These are phyloP conservation scores for Clamator glandarius DNA, from an alignment of 2,797 vertebrate species.

Conservation along the genomic window DNA sequence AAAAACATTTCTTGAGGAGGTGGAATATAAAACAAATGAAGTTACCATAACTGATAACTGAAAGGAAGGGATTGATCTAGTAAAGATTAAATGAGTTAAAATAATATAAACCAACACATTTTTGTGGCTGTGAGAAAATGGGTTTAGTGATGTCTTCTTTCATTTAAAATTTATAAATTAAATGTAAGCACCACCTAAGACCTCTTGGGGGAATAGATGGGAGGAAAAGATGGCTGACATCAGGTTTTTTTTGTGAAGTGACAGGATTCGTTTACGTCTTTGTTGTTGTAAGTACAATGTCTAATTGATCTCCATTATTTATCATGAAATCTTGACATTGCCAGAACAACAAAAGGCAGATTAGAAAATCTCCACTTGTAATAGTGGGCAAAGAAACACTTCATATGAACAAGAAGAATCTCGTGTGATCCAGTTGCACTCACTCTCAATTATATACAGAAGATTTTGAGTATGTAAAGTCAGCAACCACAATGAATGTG, in stretches of 20 bases:
- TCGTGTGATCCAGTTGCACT: background rate
- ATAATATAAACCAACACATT: background rate
- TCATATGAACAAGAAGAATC: background rate
- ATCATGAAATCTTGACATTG: background rate
- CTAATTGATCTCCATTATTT: background rate
- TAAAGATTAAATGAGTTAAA: background rate
- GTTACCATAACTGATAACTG: background rate
- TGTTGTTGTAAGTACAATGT: background rate
- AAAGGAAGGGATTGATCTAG: background rate
- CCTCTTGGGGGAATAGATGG: background rate
- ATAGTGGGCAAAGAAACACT: background rate
- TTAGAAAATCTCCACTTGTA: background rate
- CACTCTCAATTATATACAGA: background rate
- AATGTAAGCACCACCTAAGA: background rate
- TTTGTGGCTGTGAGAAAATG: rapidly evolving
- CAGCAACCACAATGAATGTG: background rate
- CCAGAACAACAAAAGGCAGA: background rate
- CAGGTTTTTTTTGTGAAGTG: background rate
- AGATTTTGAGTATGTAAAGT: background rate
- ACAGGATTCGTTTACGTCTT: background rate
- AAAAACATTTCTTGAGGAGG: background rate
- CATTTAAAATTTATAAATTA: background rate
- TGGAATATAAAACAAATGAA: background rate
- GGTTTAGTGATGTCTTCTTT: background rate
- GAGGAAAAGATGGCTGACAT: background rate